phyloP scores from a whole-genome alignment of 1,140 invertebrate genomes.

The Eurosta solidaginis region DNA sequence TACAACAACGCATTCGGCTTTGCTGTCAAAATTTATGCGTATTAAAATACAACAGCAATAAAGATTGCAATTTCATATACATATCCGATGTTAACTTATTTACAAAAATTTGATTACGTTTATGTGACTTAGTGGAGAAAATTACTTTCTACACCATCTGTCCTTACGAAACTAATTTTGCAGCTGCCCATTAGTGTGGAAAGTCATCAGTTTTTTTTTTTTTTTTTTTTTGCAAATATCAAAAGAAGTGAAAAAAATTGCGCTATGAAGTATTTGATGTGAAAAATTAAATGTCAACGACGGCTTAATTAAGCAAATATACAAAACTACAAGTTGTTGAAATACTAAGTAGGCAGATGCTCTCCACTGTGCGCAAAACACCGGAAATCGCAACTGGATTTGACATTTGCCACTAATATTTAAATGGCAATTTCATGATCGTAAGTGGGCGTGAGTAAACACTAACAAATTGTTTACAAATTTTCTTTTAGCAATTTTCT shows the following conservation, averaged over 20 bases:
- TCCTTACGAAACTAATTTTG: background rate
- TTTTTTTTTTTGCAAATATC: background rate
- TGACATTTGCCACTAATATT: background rate
- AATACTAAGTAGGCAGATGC: background rate
- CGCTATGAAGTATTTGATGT: constrained; percentile 4
- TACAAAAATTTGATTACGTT: background rate
- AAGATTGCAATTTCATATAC: background rate
- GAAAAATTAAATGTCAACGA: background rate
- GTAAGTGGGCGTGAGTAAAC: background rate
- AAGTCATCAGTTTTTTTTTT: background rate
- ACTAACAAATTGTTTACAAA: background rate
- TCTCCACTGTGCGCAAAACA: background rate
- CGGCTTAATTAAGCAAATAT: background rate
- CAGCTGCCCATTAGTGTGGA: background rate
- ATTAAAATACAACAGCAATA: background rate
- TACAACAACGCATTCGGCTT: background rate
- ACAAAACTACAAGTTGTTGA: background rate
- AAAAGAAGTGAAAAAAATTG: background rate
- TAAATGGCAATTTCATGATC: background rate
- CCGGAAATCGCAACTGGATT: background rate
- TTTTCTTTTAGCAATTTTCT: background rate
- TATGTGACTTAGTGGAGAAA: background rate
- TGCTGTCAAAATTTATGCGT: background rate
- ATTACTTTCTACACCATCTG: constrained; percentile 8
- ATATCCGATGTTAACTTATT: background rate